A percentile compares a stretch with the other conserved stretches of the same genome.
Evolutionary conservation across 2,888 invertebrate genomes (phyloP).

Genomic region (Trissolcus brochymenae): DNA sequence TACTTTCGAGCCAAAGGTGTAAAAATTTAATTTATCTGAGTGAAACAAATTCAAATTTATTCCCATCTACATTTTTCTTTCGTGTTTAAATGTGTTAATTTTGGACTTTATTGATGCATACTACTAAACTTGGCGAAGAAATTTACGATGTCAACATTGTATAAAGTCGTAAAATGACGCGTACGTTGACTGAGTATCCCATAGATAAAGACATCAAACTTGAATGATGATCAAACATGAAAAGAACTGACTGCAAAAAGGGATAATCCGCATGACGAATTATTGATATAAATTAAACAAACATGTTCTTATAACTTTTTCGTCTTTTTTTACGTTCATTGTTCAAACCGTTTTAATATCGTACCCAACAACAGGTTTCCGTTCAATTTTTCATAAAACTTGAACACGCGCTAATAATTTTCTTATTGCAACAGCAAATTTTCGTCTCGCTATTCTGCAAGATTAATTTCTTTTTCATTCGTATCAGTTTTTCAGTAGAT

Average conservation of each 20-base stretch:
- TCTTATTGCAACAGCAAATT: slow-evolving; percentile 32
- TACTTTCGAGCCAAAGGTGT: too few relatives aligned
- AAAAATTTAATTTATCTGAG: too few relatives aligned
- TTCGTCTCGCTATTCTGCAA: slow-evolving; percentile 25
- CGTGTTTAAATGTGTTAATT: slow-evolving; percentile 25
- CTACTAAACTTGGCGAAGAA: slow-evolving; percentile 20
- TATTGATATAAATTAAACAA: too few relatives aligned
- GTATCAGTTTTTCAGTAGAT: slow-evolving; percentile 35
- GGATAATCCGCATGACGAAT: too few relatives aligned
- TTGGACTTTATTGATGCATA: slow-evolving; percentile 22
- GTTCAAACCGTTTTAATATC: too few relatives aligned
- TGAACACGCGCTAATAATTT: background rate
- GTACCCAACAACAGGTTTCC: slow-evolving; percentile 7
- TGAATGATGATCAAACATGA: too few relatives aligned
- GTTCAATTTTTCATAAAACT: slow-evolving; percentile 28
- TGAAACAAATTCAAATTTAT: too few relatives aligned
- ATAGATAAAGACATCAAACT: slow-evolving; percentile 17
- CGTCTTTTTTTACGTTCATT: too few relatives aligned
- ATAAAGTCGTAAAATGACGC: slow-evolving; percentile 20
- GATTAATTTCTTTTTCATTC: slow-evolving; percentile 43
- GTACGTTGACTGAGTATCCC: slow-evolving; percentile 19
- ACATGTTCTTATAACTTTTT: too few relatives aligned
- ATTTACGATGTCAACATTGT: slow-evolving; percentile 36
- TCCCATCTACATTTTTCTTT: background rate
- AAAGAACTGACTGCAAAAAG: too few relatives aligned